Evolutionary conservation across 2,888 invertebrate species (phyloP), one percentile per base, ranked within the genome.

Genomic region (Polietes domitor): DNA sequence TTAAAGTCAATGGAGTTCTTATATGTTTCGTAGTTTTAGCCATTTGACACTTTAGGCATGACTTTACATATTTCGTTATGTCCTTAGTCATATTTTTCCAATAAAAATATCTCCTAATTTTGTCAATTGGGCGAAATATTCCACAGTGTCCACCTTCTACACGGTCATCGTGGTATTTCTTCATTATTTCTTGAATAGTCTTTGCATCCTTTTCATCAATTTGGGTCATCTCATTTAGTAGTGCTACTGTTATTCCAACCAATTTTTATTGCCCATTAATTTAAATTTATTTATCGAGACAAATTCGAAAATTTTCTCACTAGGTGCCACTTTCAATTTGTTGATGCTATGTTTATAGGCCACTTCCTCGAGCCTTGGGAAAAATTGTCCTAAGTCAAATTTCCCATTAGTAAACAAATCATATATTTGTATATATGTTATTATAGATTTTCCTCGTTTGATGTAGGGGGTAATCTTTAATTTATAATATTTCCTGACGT

Each of bases 61-160:
- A 10, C n/a, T 55, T 55, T 3, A 55, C 24, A 19, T 70, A 58
- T 70, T 77, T 55, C 10, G 68, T n/a, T 37, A 77, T 70, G 26
- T 53, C 55, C n/a, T 61, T 32, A 32, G 32, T 32, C 32, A 32
- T 32, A 32, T 3, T 70, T 12, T 76, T 43, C 80, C 80, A 80
- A 17, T 79, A 77, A 61, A 70, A 82, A n/a, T 82, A 50, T 50
- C 63, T 75, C 63, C 41, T 82, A 2, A 83, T 71, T 58, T 79
- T 61, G 26, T 21, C 50, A 26, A 71, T 19, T 17, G 71, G 53
- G 28, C 77, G 68, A 24, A 24, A 77, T 21, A 12, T 32, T 58
- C 70, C 4, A n/a, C 58, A 37, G 15, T 78, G 72, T 9, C 63
- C 72, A 26, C 72, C 32, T 32, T 32, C 7, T 32, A 32, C 3